These are phyloP conservation scores for Melanotus villosus DNA, from an alignment of 2,888 invertebrate genomes.

Conservation along the genomic window DNA sequence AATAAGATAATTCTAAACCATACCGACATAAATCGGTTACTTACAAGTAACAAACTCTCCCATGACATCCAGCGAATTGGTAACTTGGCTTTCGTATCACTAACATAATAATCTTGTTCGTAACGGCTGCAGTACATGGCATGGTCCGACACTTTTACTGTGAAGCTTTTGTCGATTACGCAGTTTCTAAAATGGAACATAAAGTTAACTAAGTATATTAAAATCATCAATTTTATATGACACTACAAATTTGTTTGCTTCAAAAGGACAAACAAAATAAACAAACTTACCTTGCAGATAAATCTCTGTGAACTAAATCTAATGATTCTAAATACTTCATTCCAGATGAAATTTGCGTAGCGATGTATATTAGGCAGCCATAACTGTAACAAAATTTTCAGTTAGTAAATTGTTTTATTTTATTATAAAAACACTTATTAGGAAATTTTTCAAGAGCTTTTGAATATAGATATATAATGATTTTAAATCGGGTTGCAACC, in stretches of 20 bases:
- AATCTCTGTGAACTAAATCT: slow-evolving; percentile 91
- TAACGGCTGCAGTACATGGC: slow-evolving; percentile 88
- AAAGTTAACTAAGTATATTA: too few relatives aligned
- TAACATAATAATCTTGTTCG: slow-evolving; percentile 86
- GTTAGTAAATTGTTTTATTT: too few relatives aligned
- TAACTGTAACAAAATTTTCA: slow-evolving; percentile 75
- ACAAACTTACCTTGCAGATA: slow-evolving; percentile 83
- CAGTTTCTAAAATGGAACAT: slow-evolving; percentile 78
- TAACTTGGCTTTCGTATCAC: slow-evolving; percentile 84
- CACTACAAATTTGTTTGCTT: too few relatives aligned
- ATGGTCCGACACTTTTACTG: slow-evolving; percentile 87
- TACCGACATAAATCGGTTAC: too few relatives aligned
- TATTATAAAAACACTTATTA: too few relatives aligned
- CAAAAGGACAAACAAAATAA: too few relatives aligned
- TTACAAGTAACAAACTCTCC: slow-evolving; percentile 87
- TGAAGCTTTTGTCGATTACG: slow-evolving; percentile 85
- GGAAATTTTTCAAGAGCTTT: too few relatives aligned
- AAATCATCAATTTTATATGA: too few relatives aligned
- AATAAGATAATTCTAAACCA: too few relatives aligned
- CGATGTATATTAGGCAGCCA: slow-evolving; percentile 87
- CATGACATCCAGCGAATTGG: slow-evolving; percentile 96
- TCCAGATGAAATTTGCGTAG: slow-evolving; percentile 91
- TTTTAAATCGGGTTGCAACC: too few relatives aligned
- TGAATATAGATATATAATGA: too few relatives aligned
- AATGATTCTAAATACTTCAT: slow-evolving; percentile 94